These are phyloP conservation scores for Cassiopea andromeda DNA, from an alignment of 30 jellyfish, hydroid and myxozoan species.

Conservation along the genomic window DNA sequence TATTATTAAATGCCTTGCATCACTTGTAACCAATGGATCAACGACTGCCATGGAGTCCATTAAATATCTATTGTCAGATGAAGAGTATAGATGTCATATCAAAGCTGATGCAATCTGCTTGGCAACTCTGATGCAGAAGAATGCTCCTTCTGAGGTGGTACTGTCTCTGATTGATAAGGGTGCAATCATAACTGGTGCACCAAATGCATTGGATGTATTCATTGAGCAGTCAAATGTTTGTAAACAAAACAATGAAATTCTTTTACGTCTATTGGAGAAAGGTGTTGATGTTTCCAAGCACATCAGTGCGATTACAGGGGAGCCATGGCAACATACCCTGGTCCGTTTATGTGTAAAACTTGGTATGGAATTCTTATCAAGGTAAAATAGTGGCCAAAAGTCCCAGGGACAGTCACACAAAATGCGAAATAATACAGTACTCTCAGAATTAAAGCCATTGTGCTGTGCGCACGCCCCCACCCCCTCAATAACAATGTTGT, in stretches of 20 bases:
- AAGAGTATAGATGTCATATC: background rate
- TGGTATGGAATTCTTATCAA: background rate
- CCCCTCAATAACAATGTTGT: too few relatives aligned
- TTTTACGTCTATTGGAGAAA: background rate
- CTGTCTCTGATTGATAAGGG: constrained; percentile 11
- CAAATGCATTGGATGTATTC: constrained; percentile 11
- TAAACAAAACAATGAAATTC: background rate
- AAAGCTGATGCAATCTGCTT: background rate
- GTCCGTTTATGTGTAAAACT: constrained; percentile 15
- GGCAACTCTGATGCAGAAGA: constrained; percentile 3
- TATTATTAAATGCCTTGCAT: constrained; percentile 12
- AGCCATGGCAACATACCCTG: constrained; percentile 10
- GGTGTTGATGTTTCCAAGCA: constrained; percentile 24
- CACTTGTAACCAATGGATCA: background rate
- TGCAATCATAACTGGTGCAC: background rate
- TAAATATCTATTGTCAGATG: background rate
- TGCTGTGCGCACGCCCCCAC: too few relatives aligned
- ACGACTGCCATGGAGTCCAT: constrained; percentile 5
- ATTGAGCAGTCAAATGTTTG: background rate
- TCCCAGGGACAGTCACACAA: too few relatives aligned
- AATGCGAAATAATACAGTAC: too few relatives aligned
- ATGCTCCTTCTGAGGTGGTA: background rate
- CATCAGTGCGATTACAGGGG: background rate
- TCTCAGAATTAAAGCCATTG: too few relatives aligned
- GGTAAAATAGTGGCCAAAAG: too few relatives aligned